Base-by-base conservation (phyloP, 2,797 vertebrate species). In the Pseudomugil gertrudae region DNA sequence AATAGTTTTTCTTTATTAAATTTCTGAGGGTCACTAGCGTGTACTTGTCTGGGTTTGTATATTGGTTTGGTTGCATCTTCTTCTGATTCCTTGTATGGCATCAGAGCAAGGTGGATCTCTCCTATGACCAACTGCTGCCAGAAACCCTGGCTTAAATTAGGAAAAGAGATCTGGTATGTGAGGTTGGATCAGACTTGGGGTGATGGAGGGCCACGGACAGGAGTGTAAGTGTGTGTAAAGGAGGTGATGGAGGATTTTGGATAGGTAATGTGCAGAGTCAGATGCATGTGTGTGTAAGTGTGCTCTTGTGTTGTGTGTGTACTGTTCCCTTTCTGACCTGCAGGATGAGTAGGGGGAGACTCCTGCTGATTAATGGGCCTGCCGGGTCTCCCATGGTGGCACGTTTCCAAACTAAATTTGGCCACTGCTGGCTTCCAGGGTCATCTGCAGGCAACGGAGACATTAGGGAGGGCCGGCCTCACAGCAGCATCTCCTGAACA, bases 351-450 rank as follows among this genome's bases (percentile, higher is more conserved):
- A 71, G 81, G 85, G 87, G 86, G 84, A 83, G 84, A 87, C 76
- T 91, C 90, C 83, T 74, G 83, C 91, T 92, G 92, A 93, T 93
- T 93, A 92, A 93, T 93, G 90, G 85, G 87, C 79, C 90, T 93
- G 91, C 92, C 89, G 78, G 77, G 84, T 90, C 90, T 89, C 90
- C 87, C 88, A 85, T 86, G 91, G 89, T 92, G 90, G 92, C 90
- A 90, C 54, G 83, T 86, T 88, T 91, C 91, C 92, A 93, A 93
- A 93, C 92, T 90, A 93, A 92, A 93, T 93, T 90, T 93, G 92
- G 91, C 92, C 91, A 91, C 85, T 87, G 80, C 90, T 84, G 87
- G 87, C 86, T 90, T 62, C 74, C 19, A 75, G 88, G 92, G 92
- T 93, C 91, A 92, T 89, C 87, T 92, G 89, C 88, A 90, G 91